Base-by-base conservation (phyloP, 1,140 invertebrate species). In the Drosophila asahinai region DNA sequence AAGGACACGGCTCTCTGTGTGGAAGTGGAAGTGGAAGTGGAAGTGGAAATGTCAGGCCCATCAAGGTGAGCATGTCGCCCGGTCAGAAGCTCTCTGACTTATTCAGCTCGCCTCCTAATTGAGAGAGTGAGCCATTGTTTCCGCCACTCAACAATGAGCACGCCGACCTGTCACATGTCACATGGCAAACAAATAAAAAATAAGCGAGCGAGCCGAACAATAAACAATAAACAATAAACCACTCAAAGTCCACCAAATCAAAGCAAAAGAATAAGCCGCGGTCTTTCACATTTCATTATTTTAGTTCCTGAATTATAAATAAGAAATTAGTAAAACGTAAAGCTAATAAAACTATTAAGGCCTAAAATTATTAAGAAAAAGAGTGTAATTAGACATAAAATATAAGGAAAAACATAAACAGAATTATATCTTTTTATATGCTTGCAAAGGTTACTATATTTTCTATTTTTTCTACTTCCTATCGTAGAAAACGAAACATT, bases 81-180 rank as follows among this genome's bases (percentile, higher is more conserved):
- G 67, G 67, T 71, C 67, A 71, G 49, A 61, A 45, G 40, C 74
- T 68, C 52, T 30, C 70, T 74, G 63, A 75, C 47, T 63, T 82
- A 73, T 74, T 72, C 80, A 66, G 64, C 76, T 78, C 54, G 36
- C 54, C 63, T 47, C 45, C 49, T 77, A 70, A 68, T 78, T 70
- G 75, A 67, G 40, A 52, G 42, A 60, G 49, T 73, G 49, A n/a
- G 55, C 67, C 67, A 25, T 74, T 80, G 81, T 83, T 81, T 68
- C 62, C 67, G 47, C 38, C 48, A 57, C 61, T 54, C 77, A 77
- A 83, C 83, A 83, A 76, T 77, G 52, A 76, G 82, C 77, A 52
- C 78, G 61, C 68, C 81, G 61, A 77, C 81, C 70, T 86, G 83
- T 87, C 83, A 87, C 84, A 87, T 87, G 83, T 87, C 83, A 87